phyloP scores from a whole-genome alignment of 2,797 vertebrate species.

The Glossophaga mutica region DNA sequence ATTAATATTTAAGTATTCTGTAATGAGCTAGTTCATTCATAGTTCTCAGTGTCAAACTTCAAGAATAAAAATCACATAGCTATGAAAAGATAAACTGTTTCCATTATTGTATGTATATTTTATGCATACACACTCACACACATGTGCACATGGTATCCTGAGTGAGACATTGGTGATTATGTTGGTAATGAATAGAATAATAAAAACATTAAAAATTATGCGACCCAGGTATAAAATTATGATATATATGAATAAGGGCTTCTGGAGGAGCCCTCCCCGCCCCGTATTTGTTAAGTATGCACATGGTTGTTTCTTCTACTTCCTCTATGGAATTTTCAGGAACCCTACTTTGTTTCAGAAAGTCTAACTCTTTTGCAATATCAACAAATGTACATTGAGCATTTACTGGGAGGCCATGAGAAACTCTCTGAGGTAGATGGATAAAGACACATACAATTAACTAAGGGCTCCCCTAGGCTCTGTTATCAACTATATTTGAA shows the following conservation, averaged over 20 bases:
- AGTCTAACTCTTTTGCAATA: neutral
- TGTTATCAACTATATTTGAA: neutral
- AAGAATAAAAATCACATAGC: neutral
- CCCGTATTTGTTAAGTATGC: neutral
- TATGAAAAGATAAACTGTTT: neutral
- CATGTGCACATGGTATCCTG: neutral
- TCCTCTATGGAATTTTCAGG: neutral
- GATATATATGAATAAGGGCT: neutral
- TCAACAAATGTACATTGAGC: neutral
- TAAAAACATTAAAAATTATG: neutral
- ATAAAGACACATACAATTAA: neutral
- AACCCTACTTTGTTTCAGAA: slow-evolving; percentile 15
- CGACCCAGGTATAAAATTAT: neutral
- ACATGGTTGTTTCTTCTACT: neutral
- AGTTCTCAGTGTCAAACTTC: neutral
- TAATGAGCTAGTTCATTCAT: neutral
- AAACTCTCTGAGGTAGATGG: neutral
- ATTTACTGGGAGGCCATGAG: neutral
- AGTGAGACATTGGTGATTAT: neutral
- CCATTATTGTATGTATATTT: neutral
- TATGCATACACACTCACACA: neutral
- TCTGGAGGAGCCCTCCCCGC: neutral
- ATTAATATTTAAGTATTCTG: neutral
- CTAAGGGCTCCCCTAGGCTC: neutral
- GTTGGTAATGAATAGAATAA: neutral